phyloP scores from a whole-genome alignment of 2,797 vertebrate species.

The Simalia tracyae region DNA sequence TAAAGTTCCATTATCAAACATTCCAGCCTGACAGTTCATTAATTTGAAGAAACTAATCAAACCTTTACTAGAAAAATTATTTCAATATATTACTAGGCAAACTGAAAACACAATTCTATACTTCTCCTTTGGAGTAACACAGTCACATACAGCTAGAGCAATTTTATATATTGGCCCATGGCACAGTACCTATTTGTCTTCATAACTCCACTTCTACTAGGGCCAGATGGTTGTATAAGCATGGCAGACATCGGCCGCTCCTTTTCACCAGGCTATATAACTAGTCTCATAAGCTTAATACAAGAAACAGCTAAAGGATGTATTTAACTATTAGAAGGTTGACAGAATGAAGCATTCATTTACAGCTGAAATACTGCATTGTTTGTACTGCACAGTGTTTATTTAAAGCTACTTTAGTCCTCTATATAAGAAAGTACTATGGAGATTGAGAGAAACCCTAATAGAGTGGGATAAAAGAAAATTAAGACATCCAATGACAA shows the following conservation, averaged over 20 bases:
- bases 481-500: not conserved
- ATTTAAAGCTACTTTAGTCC: not conserved
- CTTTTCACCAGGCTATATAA: not conserved
- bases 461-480: not conserved
- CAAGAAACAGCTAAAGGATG: not conserved
- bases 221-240: not conserved
- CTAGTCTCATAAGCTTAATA: not conserved
- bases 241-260: not conserved
- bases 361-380: too few relatives aligned
- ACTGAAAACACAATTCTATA: not conserved
- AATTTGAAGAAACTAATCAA: constrained; percentile 7
- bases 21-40: not conserved
- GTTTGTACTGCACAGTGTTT: not conserved
- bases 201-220: not conserved
- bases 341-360: not conserved
- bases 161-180: not conserved
- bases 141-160: not conserved
- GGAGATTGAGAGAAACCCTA: not conserved
- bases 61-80: not conserved
- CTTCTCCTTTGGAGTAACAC: not conserved
- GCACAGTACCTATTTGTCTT: not conserved
- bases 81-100: not conserved
- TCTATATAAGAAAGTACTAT: not conserved
- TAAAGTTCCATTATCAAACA: not conserved
- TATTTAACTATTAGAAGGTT: not conserved